Evolutionary conservation across 2,888 invertebrate species (phyloP).

Genomic region (Physocephala rufipes): DNA sequence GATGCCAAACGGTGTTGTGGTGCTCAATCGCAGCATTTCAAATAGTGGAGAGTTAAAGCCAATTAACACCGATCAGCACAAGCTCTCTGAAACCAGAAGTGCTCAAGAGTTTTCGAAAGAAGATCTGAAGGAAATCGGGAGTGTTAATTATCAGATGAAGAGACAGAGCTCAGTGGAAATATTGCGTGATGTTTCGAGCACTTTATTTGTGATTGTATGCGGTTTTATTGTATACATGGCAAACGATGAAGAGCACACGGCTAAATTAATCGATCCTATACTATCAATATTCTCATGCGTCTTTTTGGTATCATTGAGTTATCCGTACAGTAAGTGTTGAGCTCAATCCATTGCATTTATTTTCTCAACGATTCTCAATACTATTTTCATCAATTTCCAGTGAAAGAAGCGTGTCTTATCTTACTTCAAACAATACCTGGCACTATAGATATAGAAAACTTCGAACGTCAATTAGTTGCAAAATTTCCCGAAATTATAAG

Average conservation of each 20-base stretch:
- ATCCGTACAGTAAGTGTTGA: slow-evolving; percentile 78
- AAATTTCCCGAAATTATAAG: slow-evolving; percentile 77
- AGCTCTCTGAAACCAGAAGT: slow-evolving; percentile 65
- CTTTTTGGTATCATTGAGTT: slow-evolving; percentile 77
- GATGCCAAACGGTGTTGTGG: slow-evolving; percentile 71
- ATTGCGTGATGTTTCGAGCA: slow-evolving; percentile 73
- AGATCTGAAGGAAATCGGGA: slow-evolving; percentile 51
- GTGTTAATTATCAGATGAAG: slow-evolving; percentile 56
- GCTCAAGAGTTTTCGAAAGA: slow-evolving; percentile 51
- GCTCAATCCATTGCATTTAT: background rate
- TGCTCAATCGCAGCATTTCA: slow-evolving; percentile 68
- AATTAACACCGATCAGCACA: slow-evolving; percentile 63
- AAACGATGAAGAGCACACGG: slow-evolving; percentile 67
- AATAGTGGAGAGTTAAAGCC: slow-evolving; percentile 52
- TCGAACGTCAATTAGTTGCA: slow-evolving; percentile 72
- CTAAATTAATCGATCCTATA: slow-evolving; percentile 79
- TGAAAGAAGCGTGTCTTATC: slow-evolving; percentile 88
- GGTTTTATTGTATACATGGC: slow-evolving; percentile 72
- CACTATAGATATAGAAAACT: slow-evolving; percentile 79
- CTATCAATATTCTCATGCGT: slow-evolving; percentile 80
- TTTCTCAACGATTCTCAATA: background rate
- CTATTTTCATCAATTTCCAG: slow-evolving; percentile 65
- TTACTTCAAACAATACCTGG: slow-evolving; percentile 92
- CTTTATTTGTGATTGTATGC: slow-evolving; percentile 78
- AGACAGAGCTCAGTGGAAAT: slow-evolving; percentile 72